These are phyloP conservation scores for Sympetrum striolatum DNA, from an alignment of 2,888 invertebrate species.

Conservation along the genomic window DNA sequence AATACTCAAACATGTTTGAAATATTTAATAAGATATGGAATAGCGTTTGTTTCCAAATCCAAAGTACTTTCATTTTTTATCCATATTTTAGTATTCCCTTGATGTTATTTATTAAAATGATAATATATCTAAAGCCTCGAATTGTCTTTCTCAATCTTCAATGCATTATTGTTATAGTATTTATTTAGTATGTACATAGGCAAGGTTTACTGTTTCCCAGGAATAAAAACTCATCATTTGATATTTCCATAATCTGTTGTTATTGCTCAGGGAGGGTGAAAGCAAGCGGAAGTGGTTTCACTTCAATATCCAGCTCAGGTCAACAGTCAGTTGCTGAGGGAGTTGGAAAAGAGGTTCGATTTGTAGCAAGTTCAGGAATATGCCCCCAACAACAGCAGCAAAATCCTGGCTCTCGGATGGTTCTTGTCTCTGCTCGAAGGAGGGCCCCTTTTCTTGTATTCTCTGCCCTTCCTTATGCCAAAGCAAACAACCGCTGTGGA, in stretches of 20 bases:
- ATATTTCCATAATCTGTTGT: background rate
- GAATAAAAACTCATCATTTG: background rate
- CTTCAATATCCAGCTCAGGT: conserved; percentile 15
- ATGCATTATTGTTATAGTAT: background rate
- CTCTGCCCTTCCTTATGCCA: conserved; percentile 83
- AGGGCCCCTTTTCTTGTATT: conserved; percentile 85
- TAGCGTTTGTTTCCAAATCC: too few species aligned
- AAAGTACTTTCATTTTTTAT: too few species aligned
- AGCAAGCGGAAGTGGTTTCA: conserved; percentile 33
- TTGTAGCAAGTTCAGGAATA: conserved; percentile 54
- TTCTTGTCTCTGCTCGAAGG: conserved; percentile 75
- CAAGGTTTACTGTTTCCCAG: background rate
- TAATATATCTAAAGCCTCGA: too few species aligned
- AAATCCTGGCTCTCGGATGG: conserved; percentile 81
- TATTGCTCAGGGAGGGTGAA: conserved; percentile 21
- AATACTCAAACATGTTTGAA: too few species aligned
- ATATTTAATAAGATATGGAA: too few species aligned
- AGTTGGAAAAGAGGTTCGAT: conserved; percentile 57
- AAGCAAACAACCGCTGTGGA: conserved; percentile 20
- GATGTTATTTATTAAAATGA: too few species aligned
- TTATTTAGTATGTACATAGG: background rate
- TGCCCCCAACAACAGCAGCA: conserved; percentile 69
- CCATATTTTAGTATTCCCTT: too few species aligned
- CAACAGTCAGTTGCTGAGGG: conserved; percentile 9
- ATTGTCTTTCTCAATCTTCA: background rate